phyloP scores from a whole-genome alignment of 2,888 invertebrate species.

The Prosopocoilus inquinatus region DNA sequence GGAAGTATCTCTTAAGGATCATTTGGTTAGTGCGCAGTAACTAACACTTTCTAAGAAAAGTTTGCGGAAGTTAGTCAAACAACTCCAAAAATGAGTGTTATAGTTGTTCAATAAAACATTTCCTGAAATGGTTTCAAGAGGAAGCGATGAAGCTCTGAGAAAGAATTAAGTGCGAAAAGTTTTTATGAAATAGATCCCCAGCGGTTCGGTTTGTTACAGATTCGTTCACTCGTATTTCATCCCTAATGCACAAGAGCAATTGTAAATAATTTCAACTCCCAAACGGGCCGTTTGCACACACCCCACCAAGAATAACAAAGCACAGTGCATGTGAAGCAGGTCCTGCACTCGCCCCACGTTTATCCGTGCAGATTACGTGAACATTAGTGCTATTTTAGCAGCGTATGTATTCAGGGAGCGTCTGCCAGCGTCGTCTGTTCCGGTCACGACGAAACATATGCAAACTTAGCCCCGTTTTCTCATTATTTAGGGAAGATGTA shows the following conservation, averaged over 20 bases:
- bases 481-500: constrained; percentile 2
- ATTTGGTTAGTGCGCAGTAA: too few species aligned
- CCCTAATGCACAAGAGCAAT: constrained; percentile 5
- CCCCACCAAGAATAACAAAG: constrained; percentile 18
- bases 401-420: constrained; percentile 19
- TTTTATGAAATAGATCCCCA: too few species aligned
- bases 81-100: too few species aligned
- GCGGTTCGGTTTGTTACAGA: too few species aligned
- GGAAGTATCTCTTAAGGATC: too few species aligned
- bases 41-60: too few species aligned
- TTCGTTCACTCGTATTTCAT: neutral
- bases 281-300: constrained; percentile 16
- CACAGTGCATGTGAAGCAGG: constrained; percentile 16
- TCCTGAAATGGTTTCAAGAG: too few species aligned
- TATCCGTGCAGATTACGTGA: constrained; percentile 15
- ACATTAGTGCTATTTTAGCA: constrained; percentile 17
- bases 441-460: constrained; percentile 19
- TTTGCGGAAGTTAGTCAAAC: too few species aligned
- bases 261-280: constrained; percentile 17
- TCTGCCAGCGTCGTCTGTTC: constrained; percentile 14
- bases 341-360: constrained; percentile 11
- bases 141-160: too few species aligned
- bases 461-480: constrained; percentile 1
- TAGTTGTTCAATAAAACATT: too few species aligned
- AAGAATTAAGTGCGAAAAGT: too few species aligned